Evolutionary conservation across 2,113 vertebrate species (phyloP).

Genomic region (Corvus hawaiiensis): DNA sequence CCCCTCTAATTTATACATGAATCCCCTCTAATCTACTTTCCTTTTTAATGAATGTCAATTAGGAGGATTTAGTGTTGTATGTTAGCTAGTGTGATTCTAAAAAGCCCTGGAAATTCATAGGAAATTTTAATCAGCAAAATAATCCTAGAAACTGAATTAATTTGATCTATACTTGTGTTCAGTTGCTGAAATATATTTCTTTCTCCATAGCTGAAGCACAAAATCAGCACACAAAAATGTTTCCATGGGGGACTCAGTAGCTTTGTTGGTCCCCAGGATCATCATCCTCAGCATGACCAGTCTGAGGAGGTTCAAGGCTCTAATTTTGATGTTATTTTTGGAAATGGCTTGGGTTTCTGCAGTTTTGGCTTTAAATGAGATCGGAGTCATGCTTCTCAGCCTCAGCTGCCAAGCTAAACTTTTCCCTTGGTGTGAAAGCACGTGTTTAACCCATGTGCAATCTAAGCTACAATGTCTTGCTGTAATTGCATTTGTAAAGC

Average conservation of each 20-base stretch:
- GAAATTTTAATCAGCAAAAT: neutral
- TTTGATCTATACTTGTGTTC: neutral
- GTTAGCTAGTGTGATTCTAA: neutral
- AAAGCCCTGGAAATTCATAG: neutral
- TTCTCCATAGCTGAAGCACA: constrained; percentile 36
- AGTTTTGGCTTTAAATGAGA: constrained; percentile 72
- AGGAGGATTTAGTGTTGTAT: neutral
- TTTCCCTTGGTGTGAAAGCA: constrained; percentile 77
- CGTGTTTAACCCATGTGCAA: constrained; percentile 78
- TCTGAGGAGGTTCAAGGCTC: constrained; percentile 64
- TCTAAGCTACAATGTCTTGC: constrained; percentile 60
- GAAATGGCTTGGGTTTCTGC: constrained; percentile 71
- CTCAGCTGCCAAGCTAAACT: constrained; percentile 77
- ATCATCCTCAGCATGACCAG: constrained; percentile 64
- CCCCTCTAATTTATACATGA: neutral
- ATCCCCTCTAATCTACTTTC: neutral
- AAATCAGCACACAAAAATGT: constrained; percentile 59
- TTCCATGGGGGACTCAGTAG: constrained; percentile 44
- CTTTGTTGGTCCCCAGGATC: constrained; percentile 46
- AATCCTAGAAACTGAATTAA: neutral
- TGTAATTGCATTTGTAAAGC: constrained; percentile 71
- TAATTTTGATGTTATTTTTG: constrained; percentile 78
- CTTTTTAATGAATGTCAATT: neutral
- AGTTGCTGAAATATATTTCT: neutral
- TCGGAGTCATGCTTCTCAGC: constrained; percentile 71